Evolutionary conservation across 2,797 vertebrate species (phyloP).

Genomic region (Channallabes apus): DNA sequence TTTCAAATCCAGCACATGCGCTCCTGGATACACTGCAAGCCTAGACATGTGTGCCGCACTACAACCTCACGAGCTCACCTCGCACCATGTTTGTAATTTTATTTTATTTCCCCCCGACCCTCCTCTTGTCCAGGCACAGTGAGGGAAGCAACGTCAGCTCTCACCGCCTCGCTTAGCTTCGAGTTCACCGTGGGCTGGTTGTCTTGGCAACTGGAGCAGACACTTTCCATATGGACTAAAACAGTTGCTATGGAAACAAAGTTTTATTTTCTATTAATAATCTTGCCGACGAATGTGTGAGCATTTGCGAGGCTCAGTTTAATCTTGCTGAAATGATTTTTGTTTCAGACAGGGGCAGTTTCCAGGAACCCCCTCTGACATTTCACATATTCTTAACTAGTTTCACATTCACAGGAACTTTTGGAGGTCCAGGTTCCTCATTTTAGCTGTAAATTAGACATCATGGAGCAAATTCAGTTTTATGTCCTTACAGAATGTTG

Average conservation of each 20-base stretch:
- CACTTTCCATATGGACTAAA: slow-evolving; percentile 81
- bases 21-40: neutral
- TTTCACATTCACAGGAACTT: neutral
- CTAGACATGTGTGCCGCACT: neutral
- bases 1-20: neutral
- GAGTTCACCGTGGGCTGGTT: slow-evolving; percentile 76
- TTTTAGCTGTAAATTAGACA: neutral
- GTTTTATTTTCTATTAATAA: slow-evolving; percentile 85
- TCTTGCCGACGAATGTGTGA: slow-evolving; percentile 66
- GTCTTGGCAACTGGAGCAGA: slow-evolving; percentile 82
- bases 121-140: slow-evolving; percentile 62
- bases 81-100: neutral
- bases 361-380: neutral
- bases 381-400: neutral
- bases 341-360: slow-evolving; percentile 31
- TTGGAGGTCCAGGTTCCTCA: neutral
- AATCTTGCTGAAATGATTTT: slow-evolving; percentile 39
- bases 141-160: slow-evolving; percentile 67
- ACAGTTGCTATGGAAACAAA: slow-evolving; percentile 84
- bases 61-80: slow-evolving; percentile 4
- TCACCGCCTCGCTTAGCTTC: slow-evolving; percentile 66
- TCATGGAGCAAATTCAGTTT: neutral
- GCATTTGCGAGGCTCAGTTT: slow-evolving; percentile 58
- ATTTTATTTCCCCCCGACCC: neutral
- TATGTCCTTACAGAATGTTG: neutral